Base-by-base conservation (phyloP, 2,888 invertebrate species). In the Parnassius mnemosyne region DNA sequence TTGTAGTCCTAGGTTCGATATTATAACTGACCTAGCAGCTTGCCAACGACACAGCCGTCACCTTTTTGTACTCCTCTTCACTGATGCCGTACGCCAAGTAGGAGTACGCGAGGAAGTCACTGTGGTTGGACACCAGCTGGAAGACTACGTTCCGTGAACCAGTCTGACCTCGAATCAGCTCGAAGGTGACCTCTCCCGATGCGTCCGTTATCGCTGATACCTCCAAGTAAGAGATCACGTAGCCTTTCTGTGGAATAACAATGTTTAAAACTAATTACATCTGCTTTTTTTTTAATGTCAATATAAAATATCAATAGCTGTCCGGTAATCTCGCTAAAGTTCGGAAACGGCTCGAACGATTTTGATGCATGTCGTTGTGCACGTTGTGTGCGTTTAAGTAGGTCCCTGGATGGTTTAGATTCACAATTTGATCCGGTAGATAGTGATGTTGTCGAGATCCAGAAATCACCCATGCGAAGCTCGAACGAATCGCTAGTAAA, bases 41-140 rank as follows among this genome's bases (percentile, higher is more conserved):
- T 10, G 68, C 67, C 69, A 69, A 69, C 68, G 80, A 77, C 56
- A 76, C 76, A 61, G 75, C 69, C 34, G 72, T 87, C 82, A 90
- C 90, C 89, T 91, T 90, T 82, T 81, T 81, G 66, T 88, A 91
- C 56, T 89, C 82, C 16, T 84, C 84, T 47, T 88, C 90, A 58
- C 74, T 71, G 55, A 91, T 86, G 10, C 90, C 90, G 64, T 88
- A 89, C 0, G 84, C 78, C 59, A 85, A 63, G 71, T 87, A 91
- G 47, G 78, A 78, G 78, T 82, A 91, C 0, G 81, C 69, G 9
- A 91, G 75, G 76, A 89, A 91, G 70, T 91, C 90, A 1, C 81
- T 81, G 34, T 83, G 77, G 71, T 89, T 91, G 68, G 90, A 86
- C 16, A 85, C 76, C 68, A 90, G 78, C 56, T 87, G 89, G 77